Base-by-base conservation (phyloP, 2,888 invertebrate genomes). In the Chaetoderma sp. region DNA sequence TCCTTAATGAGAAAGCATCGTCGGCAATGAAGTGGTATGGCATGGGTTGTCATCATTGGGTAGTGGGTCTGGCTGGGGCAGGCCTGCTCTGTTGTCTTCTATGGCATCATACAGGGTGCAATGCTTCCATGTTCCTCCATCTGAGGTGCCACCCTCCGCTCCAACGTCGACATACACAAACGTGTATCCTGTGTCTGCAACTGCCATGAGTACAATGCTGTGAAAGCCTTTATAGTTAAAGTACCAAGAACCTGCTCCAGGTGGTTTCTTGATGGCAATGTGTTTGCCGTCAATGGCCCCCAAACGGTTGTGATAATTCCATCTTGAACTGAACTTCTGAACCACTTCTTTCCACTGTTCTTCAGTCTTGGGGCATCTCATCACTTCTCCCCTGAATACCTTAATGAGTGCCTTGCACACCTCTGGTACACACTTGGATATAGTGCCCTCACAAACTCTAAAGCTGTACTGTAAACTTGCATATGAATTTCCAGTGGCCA, bases 401-500 rank as follows among this genome's bases (percentile, higher is more conserved):
- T 36, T 23, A 25, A 64, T 32, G 18, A 28, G 65, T 67, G 59
- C 58, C 56, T 65, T 21, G 27, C 67, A 67, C 21, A 56, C 63
- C 32, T 63, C 36, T 13, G 32, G 50, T 5, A 67, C 33, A 16
- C 36, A 16, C 16, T 13, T 21, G 47, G 39, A 59, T 8, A 59
- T 67, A 21, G 58, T 67, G 59, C 52, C 65, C 50, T 49, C 50
- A 6, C 58, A 52, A 21, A 67, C 67, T 30, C 63, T 32, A 42
- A 67, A 67, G n/a, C 30, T 32, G 45, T 59, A 67, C 45, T 21
- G 4, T 10, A 65, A 36, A n/a, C 28, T 60, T 2, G 32, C 33
- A 54, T 67, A 67, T 44, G 18, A 45, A 36, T 65, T 25, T 10
- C 63, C 67, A 23, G 67, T 30, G 10, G 68, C 60, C 44, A 68